Evolutionary conservation across 2,888 invertebrate genomes (phyloP), one percentile per base, ranked within the genome.

Genomic region (Flexamia atlantica): DNA sequence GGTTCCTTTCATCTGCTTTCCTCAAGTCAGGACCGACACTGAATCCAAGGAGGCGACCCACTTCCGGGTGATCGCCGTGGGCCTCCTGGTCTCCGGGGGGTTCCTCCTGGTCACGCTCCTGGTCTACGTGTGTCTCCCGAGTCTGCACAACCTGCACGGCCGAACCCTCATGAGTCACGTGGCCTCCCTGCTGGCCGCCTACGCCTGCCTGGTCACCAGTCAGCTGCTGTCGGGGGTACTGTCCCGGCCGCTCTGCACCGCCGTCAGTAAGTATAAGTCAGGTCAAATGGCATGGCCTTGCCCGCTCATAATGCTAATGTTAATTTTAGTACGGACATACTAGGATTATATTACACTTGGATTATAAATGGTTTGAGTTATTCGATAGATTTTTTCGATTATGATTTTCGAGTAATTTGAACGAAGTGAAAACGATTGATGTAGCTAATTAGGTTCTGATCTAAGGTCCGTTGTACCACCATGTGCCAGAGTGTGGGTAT

Each of bases 151-250:
- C 90, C 91, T 95, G 23, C 95, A 95, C 85, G 95, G 95, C 0
- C 93, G 93, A 88, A 95, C 94, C 17, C 91, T 95, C 70, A 94
- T 95, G 90, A 94, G 94, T 87, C 93, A 95, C 87, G 93, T 94
- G 46, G 90, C 91, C 85, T 93, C 93, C 89, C 92, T 95, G 88
- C 91, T 95, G 84, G 88, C 93, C n/a, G 94, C 94, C 0, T 95
- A 92, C 89, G 36, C 53, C 57, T 72, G 32, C 53, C 72, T 82
- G 10, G 72, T 68, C 28, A 68, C 40, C 30, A 46, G 46, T 10
- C 81, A 68, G 23, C n/a, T 81, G 28, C 14, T 40, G n/a, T 68
- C 68, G 12, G 14, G 14, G 25, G 42, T 68, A 14, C 60, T 68
- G 2, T 40, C 81, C 9, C 32, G 32, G 0, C 89, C 88, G 17